Conservation (phyloP, 2,113 vertebrate genomes). For the Clinocottus analis region DNA sequence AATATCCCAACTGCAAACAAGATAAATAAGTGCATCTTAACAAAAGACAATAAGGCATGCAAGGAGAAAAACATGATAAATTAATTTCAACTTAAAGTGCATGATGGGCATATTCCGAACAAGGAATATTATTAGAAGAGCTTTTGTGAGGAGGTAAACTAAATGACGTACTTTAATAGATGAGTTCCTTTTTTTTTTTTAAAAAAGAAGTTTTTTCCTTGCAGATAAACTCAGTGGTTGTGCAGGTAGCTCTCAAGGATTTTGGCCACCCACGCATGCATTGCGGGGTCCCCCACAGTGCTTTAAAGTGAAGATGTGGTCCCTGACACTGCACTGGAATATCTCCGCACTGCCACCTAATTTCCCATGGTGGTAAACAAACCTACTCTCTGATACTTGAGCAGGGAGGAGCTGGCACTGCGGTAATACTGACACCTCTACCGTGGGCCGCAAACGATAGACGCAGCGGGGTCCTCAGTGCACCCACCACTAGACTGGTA, state of each 20-base stretch:
- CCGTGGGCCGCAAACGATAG: constrained; percentile 28
- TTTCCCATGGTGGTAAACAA: constrained; percentile 79
- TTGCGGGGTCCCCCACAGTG: constrained; percentile 25
- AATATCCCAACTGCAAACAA: background rate
- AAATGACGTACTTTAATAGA: constrained; percentile 10
- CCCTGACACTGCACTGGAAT: constrained; percentile 72
- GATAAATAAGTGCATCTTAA: background rate
- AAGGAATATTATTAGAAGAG: background rate
- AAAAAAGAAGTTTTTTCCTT: constrained; percentile 17
- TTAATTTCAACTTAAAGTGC: background rate
- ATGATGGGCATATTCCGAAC: background rate
- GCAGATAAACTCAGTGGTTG: constrained; percentile 17
- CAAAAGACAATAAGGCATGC: background rate
- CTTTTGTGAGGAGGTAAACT: constrained; percentile 14
- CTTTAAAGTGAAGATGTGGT: constrained; percentile 42
- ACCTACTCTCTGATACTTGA: constrained; percentile 53
- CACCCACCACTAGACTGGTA: constrained; percentile 1
- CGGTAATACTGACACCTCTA: constrained; percentile 57
- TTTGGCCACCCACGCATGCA: constrained; percentile 36
- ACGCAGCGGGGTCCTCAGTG: constrained; percentile 31
- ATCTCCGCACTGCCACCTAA: constrained; percentile 61
- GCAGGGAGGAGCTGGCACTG: constrained; percentile 65
- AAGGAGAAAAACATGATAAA: background rate
- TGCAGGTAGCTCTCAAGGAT: constrained; percentile 32
- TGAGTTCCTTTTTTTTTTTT: background rate